A percentile compares a stretch with the other conserved stretches of the same genome.
Conservation (phyloP, 2,797 vertebrate species). For the Malurus splendens region DNA sequence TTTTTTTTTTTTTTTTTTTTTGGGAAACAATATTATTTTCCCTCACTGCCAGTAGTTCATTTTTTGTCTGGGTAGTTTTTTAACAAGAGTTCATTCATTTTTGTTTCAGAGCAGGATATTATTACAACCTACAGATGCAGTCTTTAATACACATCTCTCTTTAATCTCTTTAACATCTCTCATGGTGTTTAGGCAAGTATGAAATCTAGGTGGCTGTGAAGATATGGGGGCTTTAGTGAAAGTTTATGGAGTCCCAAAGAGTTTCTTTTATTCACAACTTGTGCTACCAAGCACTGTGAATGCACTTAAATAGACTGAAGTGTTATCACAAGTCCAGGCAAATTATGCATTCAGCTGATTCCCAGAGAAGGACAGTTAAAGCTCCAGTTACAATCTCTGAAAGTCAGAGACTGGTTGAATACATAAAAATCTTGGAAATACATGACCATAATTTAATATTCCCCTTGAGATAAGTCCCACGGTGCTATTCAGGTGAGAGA, state of each 20-base stretch:
- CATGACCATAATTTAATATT: background rate
- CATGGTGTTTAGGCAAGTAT: background rate
- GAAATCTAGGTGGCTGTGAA: background rate
- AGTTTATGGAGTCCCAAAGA: background rate
- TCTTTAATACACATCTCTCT: background rate
- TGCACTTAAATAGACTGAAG: background rate
- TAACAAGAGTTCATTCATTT: background rate
- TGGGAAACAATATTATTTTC: background rate
- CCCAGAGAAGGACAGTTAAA: background rate
- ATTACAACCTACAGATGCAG: background rate
- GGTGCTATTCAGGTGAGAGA: slow-evolving; percentile 22
- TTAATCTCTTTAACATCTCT: background rate
- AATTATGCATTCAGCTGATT: background rate
- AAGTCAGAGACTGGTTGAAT: background rate
- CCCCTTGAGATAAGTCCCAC: background rate
- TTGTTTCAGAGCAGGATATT: background rate
- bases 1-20: background rate
- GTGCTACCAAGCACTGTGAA: background rate
- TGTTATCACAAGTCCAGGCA: background rate
- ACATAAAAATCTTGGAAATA: background rate
- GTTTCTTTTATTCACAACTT: background rate
- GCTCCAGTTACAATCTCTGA: background rate
- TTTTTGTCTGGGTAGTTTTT: background rate
- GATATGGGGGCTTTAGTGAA: background rate
- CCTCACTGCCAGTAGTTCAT: background rate